phyloP scores from a whole-genome alignment of 2,888 invertebrate species.

The Mesorhabditis belari region DNA sequence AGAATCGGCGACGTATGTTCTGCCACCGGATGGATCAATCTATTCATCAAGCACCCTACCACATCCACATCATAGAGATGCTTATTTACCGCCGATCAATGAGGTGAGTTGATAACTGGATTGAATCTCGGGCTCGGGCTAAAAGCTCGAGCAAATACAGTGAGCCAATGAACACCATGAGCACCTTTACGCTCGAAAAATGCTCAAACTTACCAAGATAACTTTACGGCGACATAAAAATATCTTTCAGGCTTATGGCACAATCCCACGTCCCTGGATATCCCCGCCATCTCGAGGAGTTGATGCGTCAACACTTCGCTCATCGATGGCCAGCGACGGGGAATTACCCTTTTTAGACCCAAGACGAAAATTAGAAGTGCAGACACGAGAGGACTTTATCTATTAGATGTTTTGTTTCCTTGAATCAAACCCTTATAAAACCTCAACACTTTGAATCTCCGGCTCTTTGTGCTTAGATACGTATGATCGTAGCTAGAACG shows the following conservation, averaged over 20 bases:
- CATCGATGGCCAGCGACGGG: slow-evolving; percentile 12
- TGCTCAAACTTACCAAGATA: too few relatives aligned
- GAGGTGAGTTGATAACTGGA: neutral
- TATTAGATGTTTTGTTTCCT: too few relatives aligned
- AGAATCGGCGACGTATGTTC: slow-evolving; percentile 2
- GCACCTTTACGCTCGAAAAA: too few relatives aligned
- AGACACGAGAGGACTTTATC: slow-evolving; percentile 46
- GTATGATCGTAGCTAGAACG: too few relatives aligned
- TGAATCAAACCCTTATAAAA: too few relatives aligned
- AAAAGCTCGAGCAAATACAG: too few relatives aligned
- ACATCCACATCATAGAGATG: neutral
- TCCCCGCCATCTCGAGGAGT: neutral
- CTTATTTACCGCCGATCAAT: neutral
- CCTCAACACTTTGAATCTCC: too few relatives aligned
- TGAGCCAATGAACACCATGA: too few relatives aligned
- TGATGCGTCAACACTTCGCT: neutral
- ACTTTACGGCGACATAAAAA: too few relatives aligned
- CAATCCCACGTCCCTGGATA: neutral
- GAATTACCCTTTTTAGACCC: slow-evolving; percentile 47
- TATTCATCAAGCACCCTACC: neutral
- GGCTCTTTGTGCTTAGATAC: too few relatives aligned
- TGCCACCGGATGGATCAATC: slow-evolving; percentile 7
- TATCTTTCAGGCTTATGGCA: neutral
- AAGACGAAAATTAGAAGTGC: slow-evolving; percentile 41
- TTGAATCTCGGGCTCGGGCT: too few relatives aligned